These are phyloP conservation scores for Ctenopoma multispine DNA, from an alignment of 2,797 vertebrate species.

Conservation along the genomic window DNA sequence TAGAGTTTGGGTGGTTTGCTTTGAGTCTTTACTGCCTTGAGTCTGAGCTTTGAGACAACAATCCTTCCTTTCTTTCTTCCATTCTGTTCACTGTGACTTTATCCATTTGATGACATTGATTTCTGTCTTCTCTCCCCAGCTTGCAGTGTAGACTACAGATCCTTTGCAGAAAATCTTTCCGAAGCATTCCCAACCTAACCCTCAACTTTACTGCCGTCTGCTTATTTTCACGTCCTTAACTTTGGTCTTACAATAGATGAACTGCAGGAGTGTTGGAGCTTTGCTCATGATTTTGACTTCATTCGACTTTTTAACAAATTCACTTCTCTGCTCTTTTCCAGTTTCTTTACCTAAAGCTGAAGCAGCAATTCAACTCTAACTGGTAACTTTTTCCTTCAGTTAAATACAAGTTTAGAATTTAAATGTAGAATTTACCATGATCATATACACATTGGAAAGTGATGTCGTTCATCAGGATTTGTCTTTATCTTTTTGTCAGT, in stretches of 20 bases:
- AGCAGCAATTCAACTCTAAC: slow-evolving; percentile 37
- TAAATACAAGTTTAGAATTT: background rate
- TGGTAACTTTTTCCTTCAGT: slow-evolving; percentile 68
- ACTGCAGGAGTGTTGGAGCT: background rate
- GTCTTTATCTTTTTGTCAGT: slow-evolving; percentile 16
- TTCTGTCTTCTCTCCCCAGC: slow-evolving; percentile 16
- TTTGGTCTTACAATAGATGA: background rate
- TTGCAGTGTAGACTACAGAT: slow-evolving; percentile 24
- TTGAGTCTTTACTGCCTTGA: background rate
- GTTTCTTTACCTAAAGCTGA: slow-evolving; percentile 84
- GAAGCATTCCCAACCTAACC: slow-evolving; percentile 5
- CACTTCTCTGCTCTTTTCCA: slow-evolving; percentile 48
- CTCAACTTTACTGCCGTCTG: background rate
- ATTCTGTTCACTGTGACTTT: slow-evolving; percentile 8
- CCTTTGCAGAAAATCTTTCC: slow-evolving; percentile 4
- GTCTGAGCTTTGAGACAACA: slow-evolving; percentile 48
- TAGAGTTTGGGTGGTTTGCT: background rate
- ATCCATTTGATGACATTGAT: slow-evolving; percentile 6
- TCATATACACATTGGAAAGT: background rate
- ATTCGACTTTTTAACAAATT: background rate
- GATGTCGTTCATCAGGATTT: background rate
- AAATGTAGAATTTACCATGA: background rate
- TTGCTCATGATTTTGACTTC: background rate
- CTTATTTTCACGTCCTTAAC: background rate
- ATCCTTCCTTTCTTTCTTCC: slow-evolving; percentile 26